A percentile compares a stretch with the other conserved stretches of the same genome.
These are phyloP conservation scores for Smutsia gigantea DNA, from an alignment of 2,797 vertebrate genomes.

Conservation along the genomic window DNA sequence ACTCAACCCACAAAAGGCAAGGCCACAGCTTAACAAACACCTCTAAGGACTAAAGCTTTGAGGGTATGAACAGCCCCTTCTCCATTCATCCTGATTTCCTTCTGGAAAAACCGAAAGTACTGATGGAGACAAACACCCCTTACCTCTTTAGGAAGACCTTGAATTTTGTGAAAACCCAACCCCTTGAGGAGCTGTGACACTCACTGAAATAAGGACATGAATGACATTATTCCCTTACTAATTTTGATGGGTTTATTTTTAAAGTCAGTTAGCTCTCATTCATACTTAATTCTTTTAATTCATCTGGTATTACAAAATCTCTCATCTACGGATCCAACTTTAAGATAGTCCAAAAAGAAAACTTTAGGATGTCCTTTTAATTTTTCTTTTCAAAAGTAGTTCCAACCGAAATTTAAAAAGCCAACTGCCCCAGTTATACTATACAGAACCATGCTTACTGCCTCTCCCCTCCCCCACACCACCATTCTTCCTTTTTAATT, in stretches of 20 bases:
- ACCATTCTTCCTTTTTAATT: neutral
- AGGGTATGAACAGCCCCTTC: neutral
- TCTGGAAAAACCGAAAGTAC: constrained; percentile 1
- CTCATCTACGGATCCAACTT: constrained; percentile 36
- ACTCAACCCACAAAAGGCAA: neutral
- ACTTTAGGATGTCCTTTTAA: neutral
- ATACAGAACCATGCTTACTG: neutral
- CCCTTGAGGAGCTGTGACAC: neutral
- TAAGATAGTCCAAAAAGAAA: neutral
- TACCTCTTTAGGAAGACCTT: neutral
- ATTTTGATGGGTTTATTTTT: constrained; percentile 59
- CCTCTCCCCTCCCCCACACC: neutral
- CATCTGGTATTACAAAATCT: constrained; percentile 37
- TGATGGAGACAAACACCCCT: neutral
- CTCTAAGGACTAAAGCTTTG: neutral
- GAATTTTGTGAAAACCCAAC: neutral
- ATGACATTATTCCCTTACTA: constrained; percentile 13
- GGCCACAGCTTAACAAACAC: neutral
- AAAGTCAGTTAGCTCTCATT: constrained; percentile 63
- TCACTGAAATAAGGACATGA: neutral
- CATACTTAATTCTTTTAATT: constrained; percentile 52
- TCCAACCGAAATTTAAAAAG: constrained; percentile 7
- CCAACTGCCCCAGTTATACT: neutral
- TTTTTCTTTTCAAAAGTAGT: neutral
- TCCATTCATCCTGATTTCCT: neutral